phyloP scores from a whole-genome alignment of 2,797 vertebrate species.

The Sitta carolinensis region DNA sequence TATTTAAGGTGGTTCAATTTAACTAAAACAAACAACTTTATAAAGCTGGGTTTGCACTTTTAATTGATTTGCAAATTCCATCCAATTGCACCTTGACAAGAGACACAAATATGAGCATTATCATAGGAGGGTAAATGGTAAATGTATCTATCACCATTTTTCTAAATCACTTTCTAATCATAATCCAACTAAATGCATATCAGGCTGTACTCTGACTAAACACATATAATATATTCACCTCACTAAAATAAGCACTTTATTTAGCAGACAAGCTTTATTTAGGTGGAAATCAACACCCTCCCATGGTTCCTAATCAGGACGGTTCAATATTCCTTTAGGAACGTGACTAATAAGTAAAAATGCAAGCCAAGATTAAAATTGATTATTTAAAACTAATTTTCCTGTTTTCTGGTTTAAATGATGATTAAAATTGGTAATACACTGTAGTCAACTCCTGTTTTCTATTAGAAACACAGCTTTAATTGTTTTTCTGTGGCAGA shows the following conservation, averaged over 20 bases:
- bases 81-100: not conserved
- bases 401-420: not conserved
- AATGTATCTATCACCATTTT: not conserved
- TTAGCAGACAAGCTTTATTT: not conserved
- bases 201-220: not conserved
- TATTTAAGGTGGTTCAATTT: conserved; percentile 44
- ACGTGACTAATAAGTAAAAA: not conserved
- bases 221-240: not conserved
- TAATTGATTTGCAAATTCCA: conserved; percentile 32
- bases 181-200: not conserved
- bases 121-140: not conserved
- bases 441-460: not conserved
- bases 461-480: not conserved
- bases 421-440: not conserved
- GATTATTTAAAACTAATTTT: conserved; percentile 13
- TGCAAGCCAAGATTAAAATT: conserved; percentile 3
- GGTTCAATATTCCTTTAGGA: not conserved
- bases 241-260: not conserved
- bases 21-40: conserved; percentile 48
- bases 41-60: not conserved
- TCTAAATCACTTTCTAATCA: not conserved
- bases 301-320: not conserved
- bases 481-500: not conserved
- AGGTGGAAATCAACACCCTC: not conserved
- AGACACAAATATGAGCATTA: not conserved